Evolutionary conservation across 92 coral and sea anemone species (phyloP).

Genomic region (Montipora capitata): DNA sequence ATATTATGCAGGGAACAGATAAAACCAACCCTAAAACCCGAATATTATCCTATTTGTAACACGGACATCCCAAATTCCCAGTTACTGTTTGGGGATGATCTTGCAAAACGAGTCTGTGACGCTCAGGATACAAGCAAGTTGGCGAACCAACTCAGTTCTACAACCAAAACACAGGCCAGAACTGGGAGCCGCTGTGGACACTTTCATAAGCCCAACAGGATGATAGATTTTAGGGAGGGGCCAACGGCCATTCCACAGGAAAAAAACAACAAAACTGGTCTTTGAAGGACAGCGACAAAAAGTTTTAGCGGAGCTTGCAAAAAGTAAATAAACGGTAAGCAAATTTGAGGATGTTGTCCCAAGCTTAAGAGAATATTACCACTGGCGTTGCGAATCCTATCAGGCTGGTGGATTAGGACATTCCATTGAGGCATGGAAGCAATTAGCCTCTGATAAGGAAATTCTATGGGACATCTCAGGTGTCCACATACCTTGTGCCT

Average conservation of each 20-base stretch:
- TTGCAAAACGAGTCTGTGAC: constrained; percentile 56
- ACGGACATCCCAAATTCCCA: constrained; percentile 24
- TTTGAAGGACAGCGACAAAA: not conserved
- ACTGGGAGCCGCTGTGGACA: no score
- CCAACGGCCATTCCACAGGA: constrained; percentile 14
- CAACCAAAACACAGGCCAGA: no score
- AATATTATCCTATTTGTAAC: constrained; percentile 45
- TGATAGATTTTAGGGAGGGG: constrained; percentile 14
- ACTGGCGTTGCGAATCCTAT: constrained; percentile 14
- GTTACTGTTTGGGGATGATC: constrained; percentile 57
- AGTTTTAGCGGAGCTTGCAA: not conserved
- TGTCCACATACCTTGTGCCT: constrained; percentile 41
- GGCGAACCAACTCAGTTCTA: constrained; percentile 11
- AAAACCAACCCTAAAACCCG: constrained; percentile 60
- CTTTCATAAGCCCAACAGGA: not conserved
- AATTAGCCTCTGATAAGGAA: constrained; percentile 55
- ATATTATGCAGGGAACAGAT: constrained; percentile 44
- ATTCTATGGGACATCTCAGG: constrained; percentile 58
- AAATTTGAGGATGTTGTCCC: not conserved
- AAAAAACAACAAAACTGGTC: constrained; percentile 6
- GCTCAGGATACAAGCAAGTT: constrained; percentile 40
- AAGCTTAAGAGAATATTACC: constrained; percentile 5
- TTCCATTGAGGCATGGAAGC: constrained; percentile 36
- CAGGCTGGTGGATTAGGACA: constrained; percentile 1
- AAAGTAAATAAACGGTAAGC: constrained; percentile 45